Conservation (phyloP, 2,888 invertebrate genomes). For the Brassicogethes aeneus region DNA sequence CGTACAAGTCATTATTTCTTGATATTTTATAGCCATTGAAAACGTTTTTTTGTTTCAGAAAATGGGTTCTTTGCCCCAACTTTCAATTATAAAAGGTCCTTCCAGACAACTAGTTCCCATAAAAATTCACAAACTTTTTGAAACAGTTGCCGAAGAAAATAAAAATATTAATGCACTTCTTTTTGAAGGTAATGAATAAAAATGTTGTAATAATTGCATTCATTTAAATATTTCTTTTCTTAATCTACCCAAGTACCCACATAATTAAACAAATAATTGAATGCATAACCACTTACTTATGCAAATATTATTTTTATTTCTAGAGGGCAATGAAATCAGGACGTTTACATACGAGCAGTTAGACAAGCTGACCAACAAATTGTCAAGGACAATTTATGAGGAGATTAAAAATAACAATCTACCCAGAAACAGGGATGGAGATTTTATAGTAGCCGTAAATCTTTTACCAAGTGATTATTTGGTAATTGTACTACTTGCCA, state of each 20-base stretch:
- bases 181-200: slow-evolving; percentile 45
- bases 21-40: too few relatives aligned
- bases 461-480: slow-evolving; percentile 67
- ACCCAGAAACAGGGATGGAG: slow-evolving; percentile 55
- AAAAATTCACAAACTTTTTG: slow-evolving; percentile 43
- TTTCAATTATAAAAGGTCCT: slow-evolving; percentile 60
- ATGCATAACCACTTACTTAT: too few relatives aligned
- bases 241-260: too few relatives aligned
- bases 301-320: too few relatives aligned
- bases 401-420: slow-evolving; percentile 35
- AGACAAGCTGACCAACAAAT: slow-evolving; percentile 47
- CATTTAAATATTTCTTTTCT: slow-evolving; percentile 1
- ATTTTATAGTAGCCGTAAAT: slow-evolving; percentile 68
- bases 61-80: slow-evolving; percentile 70
- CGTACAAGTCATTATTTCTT: too few relatives aligned
- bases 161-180: slow-evolving; percentile 53
- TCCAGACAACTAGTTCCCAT: slow-evolving; percentile 35
- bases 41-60: slow-evolving; percentile 18
- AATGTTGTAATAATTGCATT: not conserved
- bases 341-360: slow-evolving; percentile 47
- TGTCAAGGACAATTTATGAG: slow-evolving; percentile 47
- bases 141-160: slow-evolving; percentile 45
- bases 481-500: slow-evolving; percentile 58
- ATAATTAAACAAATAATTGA: too few relatives aligned
- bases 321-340: slow-evolving; percentile 20